Base-by-base conservation (phyloP, 92 coral and sea anemone species). In the Porites evermanni region DNA sequence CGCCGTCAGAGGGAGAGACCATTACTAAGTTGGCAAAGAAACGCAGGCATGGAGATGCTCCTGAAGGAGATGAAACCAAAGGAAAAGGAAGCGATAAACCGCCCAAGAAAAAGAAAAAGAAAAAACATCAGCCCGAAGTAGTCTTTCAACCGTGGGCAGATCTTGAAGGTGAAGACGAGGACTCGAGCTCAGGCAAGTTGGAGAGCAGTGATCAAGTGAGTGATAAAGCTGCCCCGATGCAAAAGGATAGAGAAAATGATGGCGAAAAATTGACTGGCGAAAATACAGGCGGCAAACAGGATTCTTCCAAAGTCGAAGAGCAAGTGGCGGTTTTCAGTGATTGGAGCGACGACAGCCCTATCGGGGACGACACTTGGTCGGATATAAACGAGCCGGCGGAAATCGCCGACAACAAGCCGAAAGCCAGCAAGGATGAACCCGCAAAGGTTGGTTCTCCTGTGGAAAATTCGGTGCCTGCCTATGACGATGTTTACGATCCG, bases 401-500 rank as follows among this genome's bases (percentile, higher is more conserved):
- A 51, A 72, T 89, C 70, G 60, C 93, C 64, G 92, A 86, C 74
- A 88, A 88, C 24, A 78, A 95, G 73, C 88, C 88, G 73, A 79
- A 75, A 18, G 67, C 58, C 17, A 64, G 63, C 51, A 85, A 52
- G 2, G 50, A 50, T 13, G 82, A 82, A 1, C 66, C 52, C 38
- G 52, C 70, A 13, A 64, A 77, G 38, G 70, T 77, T 1, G 58
- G 83, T 23, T 53, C 83, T 19, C 91, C 91, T 18, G 90, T 63
- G 7, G 90, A 72, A 23, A 77, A 80, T 20, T 86, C 92, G 53
- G 92, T 82, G 17, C 96, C 93, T 47, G 78, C 99, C 7, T 91
- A 91, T 75, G 99, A 97, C 53, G 99, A 97, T 72, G 99, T 97
- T 14, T 97, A 97, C 87, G 99, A 97, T 74, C 99, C 99, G 13